A percentile compares a stretch with the other conserved stretches of the same genome.
These are phyloP conservation scores for Chelon auratus DNA, from an alignment of 2,797 vertebrate species.

Conservation along the genomic window DNA sequence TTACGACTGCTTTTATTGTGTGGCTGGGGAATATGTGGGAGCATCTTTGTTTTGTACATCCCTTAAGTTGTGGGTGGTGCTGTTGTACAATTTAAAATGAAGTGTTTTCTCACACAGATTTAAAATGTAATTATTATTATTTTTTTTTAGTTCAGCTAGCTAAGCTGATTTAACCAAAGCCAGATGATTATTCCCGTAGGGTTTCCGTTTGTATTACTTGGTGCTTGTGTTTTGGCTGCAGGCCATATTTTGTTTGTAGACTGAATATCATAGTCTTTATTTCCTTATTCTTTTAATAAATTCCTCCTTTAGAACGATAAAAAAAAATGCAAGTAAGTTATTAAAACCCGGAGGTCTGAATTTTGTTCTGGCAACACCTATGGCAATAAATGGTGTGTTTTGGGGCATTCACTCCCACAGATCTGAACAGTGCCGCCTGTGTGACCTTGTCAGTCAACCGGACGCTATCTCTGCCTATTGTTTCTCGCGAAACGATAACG, in stretches of 20 bases:
- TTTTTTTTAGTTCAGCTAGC: conserved; percentile 14
- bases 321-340: conserved; percentile 3
- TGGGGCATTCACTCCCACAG: no score
- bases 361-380: no score
- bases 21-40: neutral
- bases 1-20: neutral
- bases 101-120: conserved; percentile 5
- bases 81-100: neutral
- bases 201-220: neutral
- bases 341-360: no score
- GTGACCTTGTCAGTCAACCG: no score
- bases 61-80: neutral
- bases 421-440: no score
- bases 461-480: no score
- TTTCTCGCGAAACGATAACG: neutral
- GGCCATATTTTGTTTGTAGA: conserved; percentile 2
- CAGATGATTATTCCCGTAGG: neutral
- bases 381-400: no score
- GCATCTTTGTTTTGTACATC: conserved; percentile 3
- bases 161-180: conserved; percentile 16
- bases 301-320: conserved; percentile 22
- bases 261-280: conserved; percentile 5
- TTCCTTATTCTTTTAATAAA: conserved; percentile 2
- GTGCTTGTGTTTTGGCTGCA: conserved; percentile 1
- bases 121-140: neutral